Conservation (phyloP, 92 coral and sea anemone species). For the Zoanthus sansibaricus region DNA sequence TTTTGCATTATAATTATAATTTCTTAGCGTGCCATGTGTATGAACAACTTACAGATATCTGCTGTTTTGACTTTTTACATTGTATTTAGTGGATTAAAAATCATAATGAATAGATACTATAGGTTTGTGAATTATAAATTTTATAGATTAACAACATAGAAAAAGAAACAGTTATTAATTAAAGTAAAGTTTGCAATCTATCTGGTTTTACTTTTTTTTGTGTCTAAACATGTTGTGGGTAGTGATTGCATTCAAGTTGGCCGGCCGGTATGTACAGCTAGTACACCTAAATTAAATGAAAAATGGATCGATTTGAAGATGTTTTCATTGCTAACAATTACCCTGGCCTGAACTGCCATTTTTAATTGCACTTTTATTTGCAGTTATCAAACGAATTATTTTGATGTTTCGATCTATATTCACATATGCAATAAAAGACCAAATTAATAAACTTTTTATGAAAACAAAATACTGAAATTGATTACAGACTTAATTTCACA, state of each 20-base stretch:
- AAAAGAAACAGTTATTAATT: neutral
- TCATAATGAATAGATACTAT: too few species aligned
- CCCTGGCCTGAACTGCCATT: neutral
- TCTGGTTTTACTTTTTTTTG: conserved; percentile 17
- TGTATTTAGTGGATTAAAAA: conserved; percentile 8
- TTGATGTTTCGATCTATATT: neutral
- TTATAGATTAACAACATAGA: too few species aligned
- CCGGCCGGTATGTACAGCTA: too few species aligned
- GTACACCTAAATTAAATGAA: neutral
- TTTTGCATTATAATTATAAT: neutral
- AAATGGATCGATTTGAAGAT: neutral
- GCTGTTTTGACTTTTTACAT: neutral
- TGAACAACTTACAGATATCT: neutral
- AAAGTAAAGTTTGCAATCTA: neutral
- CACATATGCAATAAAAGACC: neutral
- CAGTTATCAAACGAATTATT: neutral
- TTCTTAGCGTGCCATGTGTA: neutral
- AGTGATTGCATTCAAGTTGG: too few species aligned
- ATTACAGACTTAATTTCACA: neutral
- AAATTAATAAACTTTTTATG: neutral
- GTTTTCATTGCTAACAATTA: neutral
- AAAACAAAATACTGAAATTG: neutral
- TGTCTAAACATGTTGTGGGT: neutral
- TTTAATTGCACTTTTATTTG: conserved; percentile 17
- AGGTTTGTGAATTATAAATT: neutral